A percentile compares a stretch with the other conserved stretches of the same genome.
These are phyloP conservation scores for Colletes latitarsis DNA, from an alignment of 1,140 invertebrate genomes.

Conservation along the genomic window DNA sequence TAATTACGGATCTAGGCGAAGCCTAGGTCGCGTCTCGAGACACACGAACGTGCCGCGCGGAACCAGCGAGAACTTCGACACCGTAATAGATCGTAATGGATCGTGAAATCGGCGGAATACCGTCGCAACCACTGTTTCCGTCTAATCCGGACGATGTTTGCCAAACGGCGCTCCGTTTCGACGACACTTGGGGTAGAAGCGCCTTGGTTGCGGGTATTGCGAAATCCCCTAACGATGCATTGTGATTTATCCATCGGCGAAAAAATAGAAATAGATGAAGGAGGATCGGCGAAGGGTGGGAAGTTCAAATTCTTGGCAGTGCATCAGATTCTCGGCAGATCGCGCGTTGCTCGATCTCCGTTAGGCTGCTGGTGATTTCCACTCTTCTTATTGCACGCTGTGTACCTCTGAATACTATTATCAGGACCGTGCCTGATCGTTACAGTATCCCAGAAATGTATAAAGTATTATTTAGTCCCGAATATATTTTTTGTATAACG, in stretches of 20 bases:
- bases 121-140: background rate
- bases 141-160: background rate
- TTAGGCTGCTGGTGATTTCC: too few relatives aligned
- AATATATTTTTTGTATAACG: too few relatives aligned
- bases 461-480: too few relatives aligned
- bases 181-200: background rate
- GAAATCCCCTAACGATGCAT: slow-evolving; percentile 14
- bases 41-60: background rate
- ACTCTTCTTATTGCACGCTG: background rate
- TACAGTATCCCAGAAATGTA: too few relatives aligned
- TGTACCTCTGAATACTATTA: background rate
- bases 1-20: slow-evolving; percentile 53
- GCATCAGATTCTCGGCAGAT: slow-evolving; percentile 4
- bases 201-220: background rate
- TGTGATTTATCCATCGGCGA: slow-evolving; percentile 45
- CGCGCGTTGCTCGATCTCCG: background rate
- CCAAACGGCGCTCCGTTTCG: background rate
- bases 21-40: slow-evolving; percentile 11
- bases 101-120: slow-evolving; percentile 35
- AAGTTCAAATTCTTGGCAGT: slow-evolving; percentile 58
- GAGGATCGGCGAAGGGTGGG: slow-evolving; percentile 35
- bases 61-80: slow-evolving; percentile 35
- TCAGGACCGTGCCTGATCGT: too few relatives aligned
- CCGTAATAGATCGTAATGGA: slow-evolving; percentile 46
- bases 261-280: slow-evolving; percentile 37